These are phyloP conservation scores for Limnephilus lunatus DNA, from an alignment of 2,888 invertebrate species.

Conservation along the genomic window DNA sequence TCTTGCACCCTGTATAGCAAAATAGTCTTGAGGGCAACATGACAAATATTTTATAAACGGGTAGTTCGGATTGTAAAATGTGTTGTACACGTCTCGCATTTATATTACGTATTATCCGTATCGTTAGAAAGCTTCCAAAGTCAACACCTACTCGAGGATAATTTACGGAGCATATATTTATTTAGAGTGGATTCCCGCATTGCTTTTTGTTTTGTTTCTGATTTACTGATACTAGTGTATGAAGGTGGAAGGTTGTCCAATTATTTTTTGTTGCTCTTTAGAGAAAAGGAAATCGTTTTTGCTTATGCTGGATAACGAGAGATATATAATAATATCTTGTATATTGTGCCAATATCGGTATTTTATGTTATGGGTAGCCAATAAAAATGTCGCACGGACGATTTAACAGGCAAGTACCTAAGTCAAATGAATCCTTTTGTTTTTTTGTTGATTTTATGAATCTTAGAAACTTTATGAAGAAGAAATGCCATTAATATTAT, in stretches of 20 bases:
- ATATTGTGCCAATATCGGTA: not conserved
- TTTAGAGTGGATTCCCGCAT: not conserved
- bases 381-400: not conserved
- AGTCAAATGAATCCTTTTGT: not conserved
- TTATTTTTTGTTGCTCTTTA: not conserved
- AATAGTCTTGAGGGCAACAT: not conserved
- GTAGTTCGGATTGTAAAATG: not conserved
- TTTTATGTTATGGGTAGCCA: not conserved
- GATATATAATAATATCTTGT: not conserved
- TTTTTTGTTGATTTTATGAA: not conserved
- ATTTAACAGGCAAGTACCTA: not conserved
- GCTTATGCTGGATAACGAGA: not conserved
- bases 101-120: not conserved
- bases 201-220: not conserved
- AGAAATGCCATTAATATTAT: not conserved
- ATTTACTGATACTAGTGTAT: not conserved
- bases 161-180: not conserved
- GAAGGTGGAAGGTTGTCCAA: not conserved
- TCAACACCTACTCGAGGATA: not conserved
- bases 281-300: not conserved
- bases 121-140: not conserved
- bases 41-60: not conserved
- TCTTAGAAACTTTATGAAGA: not conserved
- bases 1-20: not conserved
- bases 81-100: not conserved